Evolutionary conservation across 2,797 vertebrate genomes (phyloP).

Genomic region (Todus mexicanus): DNA sequence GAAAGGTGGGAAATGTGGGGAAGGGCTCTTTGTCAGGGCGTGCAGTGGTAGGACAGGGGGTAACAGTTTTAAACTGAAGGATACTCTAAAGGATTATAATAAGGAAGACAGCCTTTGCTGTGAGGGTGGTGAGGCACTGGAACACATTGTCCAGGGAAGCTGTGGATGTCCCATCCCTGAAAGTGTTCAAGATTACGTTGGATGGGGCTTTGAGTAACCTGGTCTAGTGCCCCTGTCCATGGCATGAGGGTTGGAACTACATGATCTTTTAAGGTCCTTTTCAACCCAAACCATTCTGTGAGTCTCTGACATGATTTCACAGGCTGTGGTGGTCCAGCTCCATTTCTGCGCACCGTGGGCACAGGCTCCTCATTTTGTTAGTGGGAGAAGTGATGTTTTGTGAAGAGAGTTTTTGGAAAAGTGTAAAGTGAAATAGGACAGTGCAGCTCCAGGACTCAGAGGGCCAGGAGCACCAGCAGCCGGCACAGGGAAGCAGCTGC

Average conservation of each 20-base stretch:
- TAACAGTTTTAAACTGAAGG: not conserved
- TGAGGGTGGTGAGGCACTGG: not conserved
- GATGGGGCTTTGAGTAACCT: not conserved
- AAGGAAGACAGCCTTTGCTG: too few relatives aligned
- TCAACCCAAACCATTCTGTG: not conserved
- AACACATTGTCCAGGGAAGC: not conserved
- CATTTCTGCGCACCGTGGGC: not conserved
- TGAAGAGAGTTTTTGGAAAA: not conserved
- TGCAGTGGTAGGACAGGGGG: not conserved
- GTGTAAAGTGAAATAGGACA: accelerated
- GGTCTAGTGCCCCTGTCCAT: accelerated
- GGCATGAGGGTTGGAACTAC: accelerated
- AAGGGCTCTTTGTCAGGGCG: too few relatives aligned
- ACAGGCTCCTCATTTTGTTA: not conserved
- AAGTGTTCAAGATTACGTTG: accelerated
- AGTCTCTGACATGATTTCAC: not conserved
- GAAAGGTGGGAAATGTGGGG: not conserved
- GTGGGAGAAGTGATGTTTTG: not conserved
- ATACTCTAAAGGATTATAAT: not conserved
- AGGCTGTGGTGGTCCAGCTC: not conserved
- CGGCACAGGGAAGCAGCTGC: not conserved
- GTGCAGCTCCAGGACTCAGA: not conserved
- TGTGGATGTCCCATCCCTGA: not conserved
- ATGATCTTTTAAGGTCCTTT: not conserved
- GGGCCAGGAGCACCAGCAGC: not conserved